Percentiles rank a stretch among this genome's conserved stretches.
Conservation (phyloP, 64 coral and sea anemone genomes). For the Montipora capricornis region DNA sequence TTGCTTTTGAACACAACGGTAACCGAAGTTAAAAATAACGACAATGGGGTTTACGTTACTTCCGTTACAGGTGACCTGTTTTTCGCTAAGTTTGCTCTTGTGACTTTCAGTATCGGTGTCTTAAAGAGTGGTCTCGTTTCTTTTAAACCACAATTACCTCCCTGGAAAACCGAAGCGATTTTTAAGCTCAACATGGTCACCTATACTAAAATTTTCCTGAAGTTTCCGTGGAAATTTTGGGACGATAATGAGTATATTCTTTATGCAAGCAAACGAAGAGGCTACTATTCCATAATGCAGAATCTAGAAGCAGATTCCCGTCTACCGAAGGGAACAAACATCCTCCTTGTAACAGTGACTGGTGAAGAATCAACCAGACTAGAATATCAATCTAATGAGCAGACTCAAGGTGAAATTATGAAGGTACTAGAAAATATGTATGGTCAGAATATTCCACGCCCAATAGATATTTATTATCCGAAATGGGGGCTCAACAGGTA, state of each 20-base stretch:
- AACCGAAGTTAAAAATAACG: conserved; percentile 45
- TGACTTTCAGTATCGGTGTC: conserved; percentile 88
- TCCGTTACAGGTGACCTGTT: conserved; percentile 48
- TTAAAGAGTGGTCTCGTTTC: conserved; percentile 61
- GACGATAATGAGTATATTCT: conserved; percentile 77
- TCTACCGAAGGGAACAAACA: conserved; percentile 69
- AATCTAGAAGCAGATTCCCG: conserved; percentile 72
- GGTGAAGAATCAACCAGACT: conserved; percentile 73
- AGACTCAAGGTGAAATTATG: conserved; percentile 79
- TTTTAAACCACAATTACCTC: conserved; percentile 59
- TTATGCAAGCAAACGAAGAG: conserved; percentile 70
- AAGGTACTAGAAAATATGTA: conserved; percentile 65
- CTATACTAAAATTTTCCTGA: conserved; percentile 87
- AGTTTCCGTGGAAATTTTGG: conserved; percentile 88
- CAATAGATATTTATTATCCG: conserved; percentile 56
- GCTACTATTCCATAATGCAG: conserved; percentile 82
- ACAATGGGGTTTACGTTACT: conserved; percentile 47
- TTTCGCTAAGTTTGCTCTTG: conserved; percentile 61
- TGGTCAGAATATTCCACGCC: conserved; percentile 63
- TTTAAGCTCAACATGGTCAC: conserved; percentile 80
- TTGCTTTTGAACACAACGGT: conserved; percentile 72
- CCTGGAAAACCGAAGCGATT: conserved; percentile 74
- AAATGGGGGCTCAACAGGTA: conserved; percentile 63
- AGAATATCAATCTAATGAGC: conserved; percentile 53
- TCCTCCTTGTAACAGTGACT: conserved; percentile 78